Evolutionary conservation across 2,888 invertebrate species (phyloP).

Genomic region (Netelia inedita): DNA sequence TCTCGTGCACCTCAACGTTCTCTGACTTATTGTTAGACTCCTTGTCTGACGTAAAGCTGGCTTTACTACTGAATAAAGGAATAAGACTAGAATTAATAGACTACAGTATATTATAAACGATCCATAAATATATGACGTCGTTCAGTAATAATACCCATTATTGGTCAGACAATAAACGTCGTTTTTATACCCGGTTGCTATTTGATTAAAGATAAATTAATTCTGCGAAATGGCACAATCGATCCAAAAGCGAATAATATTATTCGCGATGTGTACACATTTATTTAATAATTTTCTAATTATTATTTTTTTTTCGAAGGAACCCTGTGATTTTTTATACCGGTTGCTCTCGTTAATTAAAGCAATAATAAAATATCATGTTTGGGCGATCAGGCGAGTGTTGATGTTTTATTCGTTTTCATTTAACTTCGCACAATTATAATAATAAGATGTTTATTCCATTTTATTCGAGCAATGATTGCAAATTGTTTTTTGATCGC

Average conservation of each 20-base stretch:
- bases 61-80: no score
- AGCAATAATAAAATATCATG: background rate
- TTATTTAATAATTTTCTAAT: background rate
- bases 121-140: no score
- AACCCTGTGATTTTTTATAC: background rate
- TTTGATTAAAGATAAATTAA: no score
- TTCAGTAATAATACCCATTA: no score
- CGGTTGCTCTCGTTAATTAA: background rate
- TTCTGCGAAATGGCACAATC: no score
- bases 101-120: no score
- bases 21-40: background rate
- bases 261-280: background rate
- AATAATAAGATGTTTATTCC: background rate
- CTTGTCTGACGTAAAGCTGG: no score
- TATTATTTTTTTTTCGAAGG: background rate
- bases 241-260: no score
- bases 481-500: background rate
- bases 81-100: no score
- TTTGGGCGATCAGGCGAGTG: background rate
- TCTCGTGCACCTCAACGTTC: background rate
- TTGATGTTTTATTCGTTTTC: background rate
- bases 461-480: background rate
- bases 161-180: no score
- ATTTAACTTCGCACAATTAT: background rate
- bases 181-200: no score